Evolutionary conservation across 92 coral and sea anemone species (phyloP).

Genomic region (Paragorgia papillata): DNA sequence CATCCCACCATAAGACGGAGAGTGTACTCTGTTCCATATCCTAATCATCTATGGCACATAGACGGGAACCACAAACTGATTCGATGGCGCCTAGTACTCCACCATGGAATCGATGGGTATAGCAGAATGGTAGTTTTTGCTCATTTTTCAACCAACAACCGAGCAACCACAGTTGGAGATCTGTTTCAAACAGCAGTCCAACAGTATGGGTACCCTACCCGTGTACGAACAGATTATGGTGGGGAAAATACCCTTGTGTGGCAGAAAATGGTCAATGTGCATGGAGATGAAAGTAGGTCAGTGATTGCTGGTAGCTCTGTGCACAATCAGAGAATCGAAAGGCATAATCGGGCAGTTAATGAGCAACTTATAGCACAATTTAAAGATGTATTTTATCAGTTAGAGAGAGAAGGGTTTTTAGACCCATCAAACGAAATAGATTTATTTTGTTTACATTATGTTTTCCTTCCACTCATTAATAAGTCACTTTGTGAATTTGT

Average conservation of each 20-base stretch:
- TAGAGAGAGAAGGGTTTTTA: slow-evolving; percentile 44
- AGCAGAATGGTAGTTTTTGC: slow-evolving; percentile 48
- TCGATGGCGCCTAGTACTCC: slow-evolving; percentile 48
- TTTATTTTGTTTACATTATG: slow-evolving; percentile 60
- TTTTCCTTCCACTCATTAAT: slow-evolving; percentile 51
- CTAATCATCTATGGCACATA: slow-evolving; percentile 49
- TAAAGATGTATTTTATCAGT: slow-evolving; percentile 46
- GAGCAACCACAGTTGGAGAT: slow-evolving; percentile 14
- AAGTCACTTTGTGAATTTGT: slow-evolving; percentile 45
- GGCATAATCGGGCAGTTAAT: slow-evolving; percentile 56
- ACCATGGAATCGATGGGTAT: slow-evolving; percentile 52
- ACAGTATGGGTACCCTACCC: slow-evolving; percentile 20
- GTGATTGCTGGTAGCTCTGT: slow-evolving; percentile 58
- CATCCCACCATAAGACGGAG: slow-evolving; percentile 38
- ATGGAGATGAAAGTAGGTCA: slow-evolving; percentile 49
- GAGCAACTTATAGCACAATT: slow-evolving; percentile 51
- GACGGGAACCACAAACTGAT: slow-evolving; percentile 52
- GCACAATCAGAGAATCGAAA: slow-evolving; percentile 59
- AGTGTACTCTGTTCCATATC: slow-evolving; percentile 40
- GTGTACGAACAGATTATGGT: slow-evolving; percentile 33
- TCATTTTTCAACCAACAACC: slow-evolving; percentile 37
- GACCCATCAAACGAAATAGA: slow-evolving; percentile 53
- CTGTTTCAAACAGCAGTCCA: slow-evolving; percentile 19
- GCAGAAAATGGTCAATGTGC: slow-evolving; percentile 47
- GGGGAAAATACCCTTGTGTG: slow-evolving; percentile 58